phyloP scores from a whole-genome alignment of 1,140 invertebrate genomes.

The Coptotermes formosanus region DNA sequence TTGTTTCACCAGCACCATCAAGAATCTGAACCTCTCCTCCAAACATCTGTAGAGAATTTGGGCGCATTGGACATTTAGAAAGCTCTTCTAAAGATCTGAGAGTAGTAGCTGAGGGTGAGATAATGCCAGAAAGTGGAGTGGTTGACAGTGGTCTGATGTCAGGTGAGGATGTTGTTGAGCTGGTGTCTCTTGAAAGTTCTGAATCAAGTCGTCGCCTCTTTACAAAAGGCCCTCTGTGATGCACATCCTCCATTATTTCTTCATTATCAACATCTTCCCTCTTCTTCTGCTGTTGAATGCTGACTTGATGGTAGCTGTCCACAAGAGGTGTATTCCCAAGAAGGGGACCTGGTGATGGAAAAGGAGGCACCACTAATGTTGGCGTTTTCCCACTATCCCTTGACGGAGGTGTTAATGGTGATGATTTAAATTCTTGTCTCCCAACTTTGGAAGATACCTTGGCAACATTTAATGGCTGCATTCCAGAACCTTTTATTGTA shows the following conservation, averaged over 20 bases:
- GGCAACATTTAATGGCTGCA: background rate
- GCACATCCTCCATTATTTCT: background rate
- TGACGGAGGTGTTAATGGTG: constrained; percentile 2
- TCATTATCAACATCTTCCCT: background rate
- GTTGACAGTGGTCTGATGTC: constrained; percentile 2
- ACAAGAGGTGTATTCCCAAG: constrained; percentile 75
- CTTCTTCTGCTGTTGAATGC: constrained; percentile 24
- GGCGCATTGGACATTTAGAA: background rate
- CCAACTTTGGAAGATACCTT: background rate
- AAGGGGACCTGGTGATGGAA: constrained; percentile 72
- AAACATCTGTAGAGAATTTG: constrained; percentile 64
- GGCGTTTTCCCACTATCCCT: background rate
- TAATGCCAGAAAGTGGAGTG: background rate
- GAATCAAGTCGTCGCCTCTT: constrained; percentile 28
- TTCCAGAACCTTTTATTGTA: background rate
- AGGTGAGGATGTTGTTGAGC: constrained; percentile 13
- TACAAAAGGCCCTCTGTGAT: constrained; percentile 1
- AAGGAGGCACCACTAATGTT: background rate
- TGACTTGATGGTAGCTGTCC: constrained; percentile 47
- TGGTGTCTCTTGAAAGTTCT: constrained; percentile 24
- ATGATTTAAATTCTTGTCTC: background rate
- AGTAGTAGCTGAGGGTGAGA: constrained; percentile 2
- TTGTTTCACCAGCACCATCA: constrained; percentile 63
- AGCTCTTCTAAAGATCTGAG: constrained; percentile 19
- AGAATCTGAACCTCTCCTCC: constrained; percentile 75